These are phyloP conservation scores for Tapirus terrestris DNA, from an alignment of 2,113 vertebrate genomes.

Conservation along the genomic window DNA sequence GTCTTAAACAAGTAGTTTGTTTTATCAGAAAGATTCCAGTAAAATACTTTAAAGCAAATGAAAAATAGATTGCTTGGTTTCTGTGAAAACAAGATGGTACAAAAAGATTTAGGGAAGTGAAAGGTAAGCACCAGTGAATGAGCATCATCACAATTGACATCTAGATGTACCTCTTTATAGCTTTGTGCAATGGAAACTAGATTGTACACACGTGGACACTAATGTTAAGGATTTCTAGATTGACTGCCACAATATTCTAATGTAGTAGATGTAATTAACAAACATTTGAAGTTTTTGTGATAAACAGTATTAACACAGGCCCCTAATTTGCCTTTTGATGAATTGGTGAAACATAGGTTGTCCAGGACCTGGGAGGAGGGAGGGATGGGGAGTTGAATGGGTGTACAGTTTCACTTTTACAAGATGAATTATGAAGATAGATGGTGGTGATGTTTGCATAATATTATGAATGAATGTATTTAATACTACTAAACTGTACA, in stretches of 20 bases:
- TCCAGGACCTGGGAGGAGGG: not conserved
- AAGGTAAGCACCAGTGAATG: not conserved
- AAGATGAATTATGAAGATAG: not conserved
- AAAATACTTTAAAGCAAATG: slow-evolving; percentile 21
- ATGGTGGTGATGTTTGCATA: not conserved
- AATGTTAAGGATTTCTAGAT: not conserved
- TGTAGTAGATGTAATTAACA: not conserved
- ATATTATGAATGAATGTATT: not conserved
- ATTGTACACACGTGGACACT: not conserved
- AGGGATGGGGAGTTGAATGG: not conserved
- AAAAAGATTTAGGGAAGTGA: not conserved
- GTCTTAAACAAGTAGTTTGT: not conserved
- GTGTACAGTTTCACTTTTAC: not conserved
- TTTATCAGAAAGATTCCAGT: not conserved
- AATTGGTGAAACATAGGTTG: not conserved
- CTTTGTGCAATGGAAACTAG: not conserved
- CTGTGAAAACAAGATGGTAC: not conserved
- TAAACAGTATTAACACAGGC: not conserved
- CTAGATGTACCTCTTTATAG: not conserved
- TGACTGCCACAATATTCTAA: not conserved
- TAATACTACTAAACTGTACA: not conserved
- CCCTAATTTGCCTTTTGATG: not conserved
- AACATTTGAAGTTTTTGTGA: not conserved
- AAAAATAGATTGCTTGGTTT: not conserved
- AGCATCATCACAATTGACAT: not conserved